Conservation (phyloP, 1,140 invertebrate genomes). For the Scaptodrosophila lebanonensis region DNA sequence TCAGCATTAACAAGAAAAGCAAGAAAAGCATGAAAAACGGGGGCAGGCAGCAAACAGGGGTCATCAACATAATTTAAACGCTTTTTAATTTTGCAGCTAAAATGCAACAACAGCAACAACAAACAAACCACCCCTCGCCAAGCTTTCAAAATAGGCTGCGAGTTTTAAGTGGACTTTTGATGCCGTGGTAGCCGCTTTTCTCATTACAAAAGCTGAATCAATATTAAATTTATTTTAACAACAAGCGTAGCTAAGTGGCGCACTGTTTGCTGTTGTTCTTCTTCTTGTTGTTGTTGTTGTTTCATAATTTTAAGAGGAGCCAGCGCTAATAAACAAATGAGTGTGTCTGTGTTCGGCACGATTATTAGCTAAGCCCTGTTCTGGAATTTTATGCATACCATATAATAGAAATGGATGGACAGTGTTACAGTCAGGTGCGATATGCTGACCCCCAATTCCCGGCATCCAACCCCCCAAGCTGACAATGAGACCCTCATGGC, state of each 20-base stretch:
- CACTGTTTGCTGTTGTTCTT: slow-evolving; percentile 6
- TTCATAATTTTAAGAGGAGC: slow-evolving; percentile 48
- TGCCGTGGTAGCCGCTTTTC: slow-evolving; percentile 69
- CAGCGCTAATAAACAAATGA: slow-evolving; percentile 35
- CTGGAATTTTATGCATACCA: slow-evolving; percentile 3
- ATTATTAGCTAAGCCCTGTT: slow-evolving; percentile 44
- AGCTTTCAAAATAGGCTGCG: slow-evolving; percentile 45
- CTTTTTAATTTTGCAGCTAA: slow-evolving; percentile 67
- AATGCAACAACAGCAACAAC: slow-evolving; percentile 67
- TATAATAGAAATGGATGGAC: not conserved
- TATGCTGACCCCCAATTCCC: not conserved
- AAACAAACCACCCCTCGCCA: slow-evolving; percentile 31
- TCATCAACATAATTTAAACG: slow-evolving; percentile 74
- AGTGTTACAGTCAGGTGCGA: slow-evolving; percentile 45
- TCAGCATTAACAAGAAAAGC: not conserved
- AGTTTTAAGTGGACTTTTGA: slow-evolving; percentile 60
- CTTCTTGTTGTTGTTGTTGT: slow-evolving; percentile 61
- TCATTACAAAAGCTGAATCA: slow-evolving; percentile 75
- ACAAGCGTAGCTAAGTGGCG: not conserved
- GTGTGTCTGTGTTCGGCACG: slow-evolving; percentile 1
- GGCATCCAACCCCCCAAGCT: not conserved
- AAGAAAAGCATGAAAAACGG: not conserved
- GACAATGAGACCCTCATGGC: not conserved
- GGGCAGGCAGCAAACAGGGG: slow-evolving; percentile 14
- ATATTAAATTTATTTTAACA: slow-evolving; percentile 73